Base-by-base conservation (phyloP, 2,113 vertebrate species). In the Chionodraco myersi region DNA sequence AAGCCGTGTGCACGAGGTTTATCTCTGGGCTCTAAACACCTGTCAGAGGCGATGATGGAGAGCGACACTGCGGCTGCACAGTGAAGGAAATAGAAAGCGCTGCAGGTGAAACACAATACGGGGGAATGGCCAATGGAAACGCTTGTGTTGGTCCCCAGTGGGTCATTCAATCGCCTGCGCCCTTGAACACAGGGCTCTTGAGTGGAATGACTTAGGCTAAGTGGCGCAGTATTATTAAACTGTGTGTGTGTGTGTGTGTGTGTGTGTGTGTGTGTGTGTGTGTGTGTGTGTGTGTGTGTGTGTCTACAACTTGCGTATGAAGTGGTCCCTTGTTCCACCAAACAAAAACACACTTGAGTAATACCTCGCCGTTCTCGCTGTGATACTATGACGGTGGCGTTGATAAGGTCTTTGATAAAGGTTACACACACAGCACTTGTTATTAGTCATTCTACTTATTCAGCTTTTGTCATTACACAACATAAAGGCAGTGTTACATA, bases 191-290 rank as follows among this genome's bases (percentile, higher is more conserved):
- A 63, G 10, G 21, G 59, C 83, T 64, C 70, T 72, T 79, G 64
- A 53, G 76, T 30, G 77, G 80, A 92, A 92, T 90, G 87, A 89
- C 86, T 91, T 87, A 85, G 76, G 63, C 70, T 87, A 88, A 91
- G 87, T 85, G 49, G 65, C 47, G 44, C 48, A 47, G 72, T 48
- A 63, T 49, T 65, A 62, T 62, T 74, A 62, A 45, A 48, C 47
- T 30, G 59, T 78, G 71, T 49, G 56, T 61, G 48, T 41, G 21
- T 34, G n/a, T 52, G 67, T 68, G 47, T 64, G 48, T 67, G 48
- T 54, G 10, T 58, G 23, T 52, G 56, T 54, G 52, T 52, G 30
- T 63, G 21, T 57, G 21, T 56, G 54, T 56, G 54, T 26, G 54
- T 56, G 53, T 56, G 53, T 54, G n/a, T 54, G 52, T n/a, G 51